Evolutionary conservation across 2,113 vertebrate species (phyloP).

Genomic region (Ciconia stormi): DNA sequence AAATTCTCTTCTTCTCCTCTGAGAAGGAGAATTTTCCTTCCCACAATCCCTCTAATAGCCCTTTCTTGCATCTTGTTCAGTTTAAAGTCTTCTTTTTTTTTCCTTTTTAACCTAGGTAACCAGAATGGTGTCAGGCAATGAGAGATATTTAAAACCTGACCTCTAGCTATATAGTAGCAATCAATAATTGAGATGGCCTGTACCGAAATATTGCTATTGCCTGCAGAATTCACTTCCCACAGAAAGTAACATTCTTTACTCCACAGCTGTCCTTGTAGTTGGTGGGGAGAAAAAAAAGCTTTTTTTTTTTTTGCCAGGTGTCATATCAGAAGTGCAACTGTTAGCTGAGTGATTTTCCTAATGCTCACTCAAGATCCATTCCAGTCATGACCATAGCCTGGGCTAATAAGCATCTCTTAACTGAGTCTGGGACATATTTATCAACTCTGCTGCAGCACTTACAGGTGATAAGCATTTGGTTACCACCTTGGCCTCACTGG

Average conservation of each 20-base stretch:
- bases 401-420: background rate
- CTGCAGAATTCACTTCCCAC: background rate
- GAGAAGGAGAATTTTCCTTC: background rate
- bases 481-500: background rate
- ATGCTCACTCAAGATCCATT: background rate
- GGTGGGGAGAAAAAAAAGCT: too few relatives aligned
- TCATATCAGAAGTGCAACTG: background rate
- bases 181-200: background rate
- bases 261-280: background rate
- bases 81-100: background rate
- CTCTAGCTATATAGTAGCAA: background rate
- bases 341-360: background rate
- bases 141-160: background rate
- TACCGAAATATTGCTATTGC: background rate
- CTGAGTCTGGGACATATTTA: background rate
- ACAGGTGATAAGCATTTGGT: background rate
- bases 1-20: background rate
- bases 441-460: background rate
- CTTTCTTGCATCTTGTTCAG: background rate
- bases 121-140: background rate
- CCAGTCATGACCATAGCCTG: background rate
- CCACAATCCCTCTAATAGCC: background rate
- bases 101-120: background rate
- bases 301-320: background rate
- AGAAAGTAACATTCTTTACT: background rate